phyloP scores from a whole-genome alignment of 2,888 invertebrate genomes.

The Chrysomela aeneicollis region DNA sequence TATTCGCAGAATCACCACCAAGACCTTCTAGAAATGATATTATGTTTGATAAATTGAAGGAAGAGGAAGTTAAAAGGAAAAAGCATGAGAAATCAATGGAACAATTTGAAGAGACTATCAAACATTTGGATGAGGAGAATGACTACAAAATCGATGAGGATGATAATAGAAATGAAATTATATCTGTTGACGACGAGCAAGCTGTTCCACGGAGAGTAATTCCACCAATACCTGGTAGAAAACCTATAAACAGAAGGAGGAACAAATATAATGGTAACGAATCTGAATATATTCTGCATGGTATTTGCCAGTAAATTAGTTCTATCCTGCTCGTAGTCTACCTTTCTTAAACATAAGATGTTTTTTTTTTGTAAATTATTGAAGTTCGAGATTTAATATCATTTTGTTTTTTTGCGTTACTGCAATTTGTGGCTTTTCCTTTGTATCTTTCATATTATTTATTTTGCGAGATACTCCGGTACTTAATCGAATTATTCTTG shows the following conservation, averaged over 20 bases:
- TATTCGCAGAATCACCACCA: conserved; percentile 27
- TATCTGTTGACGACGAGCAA: conserved; percentile 24
- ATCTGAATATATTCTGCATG: too few relatives aligned
- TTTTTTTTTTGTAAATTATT: too few relatives aligned
- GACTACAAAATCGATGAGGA: conserved; percentile 11
- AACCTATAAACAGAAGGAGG: conserved; percentile 20
- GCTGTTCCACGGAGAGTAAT: conserved; percentile 21
- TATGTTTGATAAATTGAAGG: conserved; percentile 30
- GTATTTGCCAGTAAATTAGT: too few relatives aligned
- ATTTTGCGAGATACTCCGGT: too few relatives aligned
- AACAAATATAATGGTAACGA: conserved; percentile 6
- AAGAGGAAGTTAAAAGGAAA: conserved; percentile 20
- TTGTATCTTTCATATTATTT: too few relatives aligned
- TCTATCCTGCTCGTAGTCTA: too few relatives aligned
- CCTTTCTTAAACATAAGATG: too few relatives aligned
- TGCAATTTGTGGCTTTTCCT: too few relatives aligned
- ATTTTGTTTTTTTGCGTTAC: too few relatives aligned
- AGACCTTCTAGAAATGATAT: conserved; percentile 23
- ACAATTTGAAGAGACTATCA: conserved; percentile 22
- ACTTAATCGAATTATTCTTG: too few relatives aligned
- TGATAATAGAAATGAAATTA: conserved; percentile 17
- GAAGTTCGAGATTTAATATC: too few relatives aligned
- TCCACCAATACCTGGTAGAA: conserved; percentile 27
- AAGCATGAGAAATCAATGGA: conserved; percentile 28
- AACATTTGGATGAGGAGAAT: conserved; percentile 9